phyloP scores from a whole-genome alignment of 2,797 vertebrate genomes.

The Oreochromis grahami region DNA sequence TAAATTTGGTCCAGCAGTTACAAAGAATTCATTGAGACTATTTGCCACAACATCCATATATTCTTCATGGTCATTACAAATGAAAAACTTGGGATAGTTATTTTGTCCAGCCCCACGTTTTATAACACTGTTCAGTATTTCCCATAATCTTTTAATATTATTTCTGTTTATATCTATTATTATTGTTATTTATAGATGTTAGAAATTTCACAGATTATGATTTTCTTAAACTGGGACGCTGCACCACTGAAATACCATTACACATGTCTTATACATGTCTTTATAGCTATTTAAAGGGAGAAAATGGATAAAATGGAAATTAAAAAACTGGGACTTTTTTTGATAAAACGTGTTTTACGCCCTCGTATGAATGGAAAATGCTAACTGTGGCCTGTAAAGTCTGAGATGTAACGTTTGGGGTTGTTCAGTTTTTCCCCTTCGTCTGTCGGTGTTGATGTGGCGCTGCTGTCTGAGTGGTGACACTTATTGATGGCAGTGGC shows the following conservation, averaged over 20 bases:
- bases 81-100: not conserved
- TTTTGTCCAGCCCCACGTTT: not conserved
- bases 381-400: accelerated
- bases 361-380: not conserved
- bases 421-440: not conserved
- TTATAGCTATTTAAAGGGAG: not conserved
- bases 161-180: not conserved
- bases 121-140: not conserved
- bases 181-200: not conserved
- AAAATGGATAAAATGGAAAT: not conserved
- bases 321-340: accelerated
- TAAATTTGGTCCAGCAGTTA: not conserved
- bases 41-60: accelerated
- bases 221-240: not conserved
- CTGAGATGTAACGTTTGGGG: not conserved
- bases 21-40: not conserved
- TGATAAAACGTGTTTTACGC: not conserved
- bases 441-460: accelerated
- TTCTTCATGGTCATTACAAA: not conserved
- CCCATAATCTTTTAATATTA: not conserved
- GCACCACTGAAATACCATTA: not conserved
- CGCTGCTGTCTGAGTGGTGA: accelerated
- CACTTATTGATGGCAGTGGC: too few relatives aligned
- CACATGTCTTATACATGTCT: accelerated
- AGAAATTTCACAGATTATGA: accelerated